Conservation (phyloP, 2,113 vertebrate species). For the Pimephales promelas region DNA sequence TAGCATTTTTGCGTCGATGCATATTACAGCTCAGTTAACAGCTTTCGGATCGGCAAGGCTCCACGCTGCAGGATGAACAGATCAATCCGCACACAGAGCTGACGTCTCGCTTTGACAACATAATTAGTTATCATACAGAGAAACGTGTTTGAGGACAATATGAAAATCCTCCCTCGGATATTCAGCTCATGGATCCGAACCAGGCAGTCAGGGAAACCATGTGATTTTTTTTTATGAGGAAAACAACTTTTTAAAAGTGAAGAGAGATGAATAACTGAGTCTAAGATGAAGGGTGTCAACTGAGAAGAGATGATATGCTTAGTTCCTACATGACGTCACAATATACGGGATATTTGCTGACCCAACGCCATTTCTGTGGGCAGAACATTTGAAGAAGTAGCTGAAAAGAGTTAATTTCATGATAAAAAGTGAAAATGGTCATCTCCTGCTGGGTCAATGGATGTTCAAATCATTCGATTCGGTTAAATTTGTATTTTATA, state of each 20-base stretch:
- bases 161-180: slow-evolving; percentile 57
- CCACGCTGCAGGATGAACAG: slow-evolving; percentile 64
- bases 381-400: no score
- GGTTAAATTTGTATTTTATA: no score
- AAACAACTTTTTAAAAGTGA: slow-evolving; percentile 10
- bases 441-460: no score
- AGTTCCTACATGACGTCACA: no score
- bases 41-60: slow-evolving; percentile 63
- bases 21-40: slow-evolving; percentile 78
- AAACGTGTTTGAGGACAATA: slow-evolving; percentile 62
- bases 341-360: no score
- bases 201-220: slow-evolving; percentile 2
- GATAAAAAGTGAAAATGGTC: no score
- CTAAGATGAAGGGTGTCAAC: slow-evolving; percentile 13
- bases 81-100: slow-evolving; percentile 71
- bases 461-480: no score
- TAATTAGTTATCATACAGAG: slow-evolving; percentile 65
- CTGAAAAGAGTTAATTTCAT: no score
- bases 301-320: background rate
- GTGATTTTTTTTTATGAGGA: background rate
- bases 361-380: no score
- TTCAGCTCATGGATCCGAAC: slow-evolving; percentile 17
- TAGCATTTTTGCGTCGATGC: slow-evolving; percentile 71
- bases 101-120: slow-evolving; percentile 62
- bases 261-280: background rate